phyloP scores from a whole-genome alignment of 2,797 vertebrate species.

The Acipenser transmontanus region DNA sequence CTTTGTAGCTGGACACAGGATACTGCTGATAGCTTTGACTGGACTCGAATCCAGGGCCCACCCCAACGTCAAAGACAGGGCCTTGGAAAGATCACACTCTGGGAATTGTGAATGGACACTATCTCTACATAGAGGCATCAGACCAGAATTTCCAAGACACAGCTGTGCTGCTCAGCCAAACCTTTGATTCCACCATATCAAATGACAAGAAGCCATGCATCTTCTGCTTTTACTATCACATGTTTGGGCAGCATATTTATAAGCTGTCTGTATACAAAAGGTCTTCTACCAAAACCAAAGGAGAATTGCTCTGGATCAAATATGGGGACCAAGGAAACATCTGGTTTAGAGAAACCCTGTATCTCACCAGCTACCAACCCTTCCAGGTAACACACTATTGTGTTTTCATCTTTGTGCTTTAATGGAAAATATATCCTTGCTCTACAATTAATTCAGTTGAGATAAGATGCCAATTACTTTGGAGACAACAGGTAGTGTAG shows the following conservation, averaged over 20 bases:
- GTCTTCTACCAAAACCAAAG: constrained; percentile 51
- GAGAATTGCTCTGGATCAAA: constrained; percentile 71
- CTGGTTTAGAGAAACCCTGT: constrained; percentile 74
- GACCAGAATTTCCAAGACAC: constrained; percentile 66
- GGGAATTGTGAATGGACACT: constrained; percentile 69
- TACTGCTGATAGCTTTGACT: constrained; percentile 72
- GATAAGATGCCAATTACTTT: too few species aligned
- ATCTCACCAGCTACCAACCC: constrained; percentile 60
- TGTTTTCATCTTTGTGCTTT: too few species aligned
- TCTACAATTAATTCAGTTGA: too few species aligned
- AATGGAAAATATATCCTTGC: too few species aligned
- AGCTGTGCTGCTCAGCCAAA: constrained; percentile 70
- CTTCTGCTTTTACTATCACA: constrained; percentile 84
- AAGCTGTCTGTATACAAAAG: constrained; percentile 71
- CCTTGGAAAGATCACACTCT: constrained; percentile 79
- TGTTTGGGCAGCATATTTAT: constrained; percentile 81
- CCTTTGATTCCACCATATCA: constrained; percentile 54
- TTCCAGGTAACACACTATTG: constrained; percentile 71
- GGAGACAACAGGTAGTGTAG: too few species aligned
- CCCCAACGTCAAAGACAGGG: constrained; percentile 73
- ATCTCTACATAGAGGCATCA: constrained; percentile 85
- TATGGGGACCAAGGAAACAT: constrained; percentile 76
- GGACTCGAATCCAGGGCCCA: constrained; percentile 67
- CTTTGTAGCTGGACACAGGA: constrained; percentile 84
- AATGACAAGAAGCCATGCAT: constrained; percentile 43